Evolutionary conservation across 2,888 invertebrate genomes (phyloP), one percentile per base, ranked within the genome.

Genomic region (Cephus nigrinus): DNA sequence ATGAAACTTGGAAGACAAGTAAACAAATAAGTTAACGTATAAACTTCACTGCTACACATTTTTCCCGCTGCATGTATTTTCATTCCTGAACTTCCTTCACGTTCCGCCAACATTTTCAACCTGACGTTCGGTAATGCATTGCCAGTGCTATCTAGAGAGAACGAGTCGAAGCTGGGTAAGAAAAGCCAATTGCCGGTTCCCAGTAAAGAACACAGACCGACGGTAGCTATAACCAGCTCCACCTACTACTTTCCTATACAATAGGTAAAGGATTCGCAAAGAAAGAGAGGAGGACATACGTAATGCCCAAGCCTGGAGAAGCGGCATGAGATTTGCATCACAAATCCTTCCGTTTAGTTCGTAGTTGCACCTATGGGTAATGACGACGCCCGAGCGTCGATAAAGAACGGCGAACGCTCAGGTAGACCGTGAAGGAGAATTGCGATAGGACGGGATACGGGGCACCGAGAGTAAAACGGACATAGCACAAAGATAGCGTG

Each of bases 321-420:
- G 81, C 81, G 83, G 86, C 88, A 87, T 86, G 86, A 88, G 85
- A 89, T 89, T 89, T 88, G 86, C 88, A 89, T 88, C 82, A 82
- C 79, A 86, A 88, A 88, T 87, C 82, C 82, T 84, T 83, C 79
- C 83, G 83, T 82, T 86, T 84, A 84, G 83, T 80, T 75, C 80
- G 78, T 23, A 71, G 32, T 71, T 33, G 78, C 80, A 80, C 76
- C 79, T 75, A 73, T 78, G 80, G 79, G 81, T 86, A 84, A 87
- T 85, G 86, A 87, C 83, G 84, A 78, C 80, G 80, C 81, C 82
- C 82, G 81, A 80, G 82, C 78, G 82, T 78, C 82, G 80, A 80
- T 82, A 83, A 84, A 86, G 82, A 82, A 84, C 55, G 55, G 9
- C 9, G 23, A 55, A 55, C 55, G 55, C 9, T 9, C 2, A 23